These are phyloP conservation scores for Tethea ocularis DNA, from an alignment of 2,888 invertebrate species.

Conservation along the genomic window DNA sequence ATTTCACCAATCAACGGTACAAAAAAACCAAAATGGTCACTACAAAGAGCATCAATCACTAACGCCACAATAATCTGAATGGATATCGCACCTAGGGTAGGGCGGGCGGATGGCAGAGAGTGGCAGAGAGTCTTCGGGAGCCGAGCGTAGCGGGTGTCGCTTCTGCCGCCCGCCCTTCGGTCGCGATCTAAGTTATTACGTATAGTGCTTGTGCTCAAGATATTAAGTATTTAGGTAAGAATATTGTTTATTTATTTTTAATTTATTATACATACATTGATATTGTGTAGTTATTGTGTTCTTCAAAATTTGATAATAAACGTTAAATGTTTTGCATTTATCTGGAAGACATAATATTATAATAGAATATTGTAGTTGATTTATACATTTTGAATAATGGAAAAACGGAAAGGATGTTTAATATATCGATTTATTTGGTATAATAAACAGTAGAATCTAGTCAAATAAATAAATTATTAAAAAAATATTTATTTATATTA, in stretches of 20 bases:
- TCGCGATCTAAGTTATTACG: slow-evolving; percentile 59
- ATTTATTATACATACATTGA: neutral
- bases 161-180: slow-evolving; percentile 25
- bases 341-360: no score
- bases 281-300: no score
- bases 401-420: no score
- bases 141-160: slow-evolving; percentile 44
- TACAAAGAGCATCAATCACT: slow-evolving; percentile 7
- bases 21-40: neutral
- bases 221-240: slow-evolving; percentile 12
- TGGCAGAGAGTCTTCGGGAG: slow-evolving; percentile 53
- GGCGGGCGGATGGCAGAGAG: slow-evolving; percentile 21
- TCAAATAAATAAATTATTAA: no score
- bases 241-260: neutral
- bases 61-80: slow-evolving; percentile 2
- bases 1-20: neutral
- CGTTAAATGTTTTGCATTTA: no score
- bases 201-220: slow-evolving; percentile 13
- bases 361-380: no score
- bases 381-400: no score
- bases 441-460: no score
- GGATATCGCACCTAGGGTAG: slow-evolving; percentile 6
- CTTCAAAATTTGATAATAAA: no score
- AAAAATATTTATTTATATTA: no score
- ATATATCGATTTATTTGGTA: no score